Evolutionary conservation across 1,140 invertebrate species (phyloP).

Genomic region (Zaprionus ghesquierei): DNA sequence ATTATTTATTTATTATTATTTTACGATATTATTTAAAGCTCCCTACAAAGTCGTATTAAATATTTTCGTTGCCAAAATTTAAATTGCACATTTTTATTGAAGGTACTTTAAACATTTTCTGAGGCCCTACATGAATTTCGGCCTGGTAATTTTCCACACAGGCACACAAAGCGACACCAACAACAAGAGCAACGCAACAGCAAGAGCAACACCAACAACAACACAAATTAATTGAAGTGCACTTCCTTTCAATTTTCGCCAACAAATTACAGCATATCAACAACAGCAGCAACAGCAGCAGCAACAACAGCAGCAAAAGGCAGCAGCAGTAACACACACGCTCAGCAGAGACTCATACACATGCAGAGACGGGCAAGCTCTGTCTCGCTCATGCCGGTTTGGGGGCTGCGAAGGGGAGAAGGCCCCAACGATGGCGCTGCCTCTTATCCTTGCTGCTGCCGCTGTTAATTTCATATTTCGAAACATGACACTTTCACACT

Average conservation of each 20-base stretch:
- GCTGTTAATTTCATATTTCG: slow-evolving; percentile 77
- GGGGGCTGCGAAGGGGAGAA: background rate
- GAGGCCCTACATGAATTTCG: slow-evolving; percentile 4
- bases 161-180: background rate
- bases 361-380: background rate
- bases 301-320: slow-evolving; percentile 27
- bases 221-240: slow-evolving; percentile 70
- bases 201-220: slow-evolving; percentile 9
- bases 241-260: slow-evolving; percentile 73
- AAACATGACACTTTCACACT: slow-evolving; percentile 79
- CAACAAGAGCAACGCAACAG: background rate
- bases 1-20: background rate
- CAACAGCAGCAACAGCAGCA: slow-evolving; percentile 20
- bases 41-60: background rate
- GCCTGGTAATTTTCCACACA: slow-evolving; percentile 15
- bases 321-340: slow-evolving; percentile 3
- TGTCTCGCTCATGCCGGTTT: background rate
- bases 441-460: slow-evolving; percentile 25
- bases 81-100: slow-evolving; percentile 4
- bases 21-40: background rate
- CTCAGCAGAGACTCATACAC: background rate
- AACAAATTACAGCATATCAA: slow-evolving; percentile 64
- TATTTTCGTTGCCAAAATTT: background rate
- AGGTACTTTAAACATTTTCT: slow-evolving; percentile 10
- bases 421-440: slow-evolving; percentile 11